Evolutionary conservation across 1,140 invertebrate genomes (phyloP).

Genomic region (Danaus plexippus): DNA sequence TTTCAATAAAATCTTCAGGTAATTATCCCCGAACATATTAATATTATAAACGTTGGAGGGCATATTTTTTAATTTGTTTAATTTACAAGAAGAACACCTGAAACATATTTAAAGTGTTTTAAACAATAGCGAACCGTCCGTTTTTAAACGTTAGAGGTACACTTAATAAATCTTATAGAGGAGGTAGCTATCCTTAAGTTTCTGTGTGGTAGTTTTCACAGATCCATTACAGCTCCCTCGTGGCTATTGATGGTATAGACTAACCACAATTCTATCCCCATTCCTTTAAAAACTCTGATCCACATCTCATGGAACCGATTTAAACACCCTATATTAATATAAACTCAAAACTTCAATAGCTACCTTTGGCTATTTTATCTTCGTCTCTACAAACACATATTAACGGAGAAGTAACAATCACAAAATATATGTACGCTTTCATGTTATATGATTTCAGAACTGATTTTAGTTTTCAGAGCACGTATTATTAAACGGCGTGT

Average conservation of each 20-base stretch:
- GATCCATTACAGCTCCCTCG: conserved; percentile 47
- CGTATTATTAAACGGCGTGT: conserved; percentile 6
- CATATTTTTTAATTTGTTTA: too few relatives aligned
- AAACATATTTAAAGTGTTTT: too few relatives aligned
- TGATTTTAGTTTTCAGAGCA: conserved; percentile 8
- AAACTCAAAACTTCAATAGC: background rate
- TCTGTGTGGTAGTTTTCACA: conserved; percentile 46
- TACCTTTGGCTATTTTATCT: conserved; percentile 61
- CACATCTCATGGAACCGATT: background rate
- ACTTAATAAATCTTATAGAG: conserved; percentile 44
- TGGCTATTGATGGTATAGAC: conserved; percentile 37
- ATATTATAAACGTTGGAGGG: too few relatives aligned
- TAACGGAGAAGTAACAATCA: conserved; percentile 14
- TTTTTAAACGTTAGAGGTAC: too few relatives aligned
- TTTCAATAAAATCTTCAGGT: too few relatives aligned
- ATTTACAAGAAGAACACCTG: too few relatives aligned
- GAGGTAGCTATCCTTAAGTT: conserved; percentile 31
- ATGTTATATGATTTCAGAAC: conserved; percentile 18
- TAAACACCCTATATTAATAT: too few relatives aligned
- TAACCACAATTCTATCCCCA: conserved; percentile 25
- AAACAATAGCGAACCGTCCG: too few relatives aligned
- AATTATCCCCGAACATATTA: too few relatives aligned
- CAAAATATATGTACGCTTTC: conserved; percentile 21
- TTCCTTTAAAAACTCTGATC: conserved; percentile 6
- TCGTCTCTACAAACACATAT: conserved; percentile 45